Evolutionary conservation across 2,797 vertebrate species (phyloP).

Genomic region (Urophycis tenuis): DNA sequence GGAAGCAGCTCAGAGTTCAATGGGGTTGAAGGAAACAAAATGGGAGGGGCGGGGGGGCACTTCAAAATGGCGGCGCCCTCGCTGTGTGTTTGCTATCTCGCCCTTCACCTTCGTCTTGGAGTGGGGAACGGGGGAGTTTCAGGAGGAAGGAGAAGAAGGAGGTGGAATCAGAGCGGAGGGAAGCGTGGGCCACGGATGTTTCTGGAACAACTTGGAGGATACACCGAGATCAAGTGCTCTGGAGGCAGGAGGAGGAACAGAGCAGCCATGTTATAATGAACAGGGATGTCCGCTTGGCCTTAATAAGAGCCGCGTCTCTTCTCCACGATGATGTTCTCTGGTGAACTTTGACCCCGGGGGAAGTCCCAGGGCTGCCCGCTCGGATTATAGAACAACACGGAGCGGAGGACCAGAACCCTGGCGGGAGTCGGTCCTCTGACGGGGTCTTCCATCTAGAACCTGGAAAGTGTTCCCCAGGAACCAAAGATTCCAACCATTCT

Average conservation of each 20-base stretch:
- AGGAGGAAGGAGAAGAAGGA: neutral
- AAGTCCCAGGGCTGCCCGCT: neutral
- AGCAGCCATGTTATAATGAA: no score
- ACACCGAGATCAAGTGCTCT: neutral
- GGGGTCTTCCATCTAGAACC: neutral
- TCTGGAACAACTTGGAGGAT: neutral
- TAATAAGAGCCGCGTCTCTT: neutral
- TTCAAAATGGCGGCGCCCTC: neutral
- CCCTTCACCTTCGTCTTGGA: neutral
- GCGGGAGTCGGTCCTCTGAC: neutral
- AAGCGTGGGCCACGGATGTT: neutral
- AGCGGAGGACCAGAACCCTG: neutral
- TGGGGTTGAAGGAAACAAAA: neutral
- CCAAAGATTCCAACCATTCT: neutral
- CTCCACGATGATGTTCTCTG: neutral
- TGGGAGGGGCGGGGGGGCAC: neutral
- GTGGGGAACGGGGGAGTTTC: neutral
- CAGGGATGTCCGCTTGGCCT: neutral
- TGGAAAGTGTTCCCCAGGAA: neutral
- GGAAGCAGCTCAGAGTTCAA: neutral
- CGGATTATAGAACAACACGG: neutral
- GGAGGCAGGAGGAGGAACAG: no score
- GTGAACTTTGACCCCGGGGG: neutral
- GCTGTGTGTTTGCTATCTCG: neutral
- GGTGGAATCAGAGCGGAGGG: neutral